Evolutionary conservation across 2,888 invertebrate genomes (phyloP).

Genomic region (Xestia xanthographa): DNA sequence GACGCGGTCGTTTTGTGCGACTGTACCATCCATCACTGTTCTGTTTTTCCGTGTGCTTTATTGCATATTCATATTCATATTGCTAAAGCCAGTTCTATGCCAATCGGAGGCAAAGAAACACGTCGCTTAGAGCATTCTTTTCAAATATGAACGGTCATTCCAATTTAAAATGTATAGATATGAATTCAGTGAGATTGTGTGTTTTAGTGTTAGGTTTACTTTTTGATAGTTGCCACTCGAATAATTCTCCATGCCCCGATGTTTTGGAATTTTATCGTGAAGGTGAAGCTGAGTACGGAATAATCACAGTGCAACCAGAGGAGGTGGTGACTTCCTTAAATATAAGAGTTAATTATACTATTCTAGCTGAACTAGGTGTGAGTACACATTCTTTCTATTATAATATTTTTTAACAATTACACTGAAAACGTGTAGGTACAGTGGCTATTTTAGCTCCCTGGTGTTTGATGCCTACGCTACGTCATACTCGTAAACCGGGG

Average conservation of each 20-base stretch:
- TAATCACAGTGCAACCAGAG: constrained; percentile 6
- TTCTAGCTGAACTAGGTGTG: not conserved
- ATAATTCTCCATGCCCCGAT: not conserved
- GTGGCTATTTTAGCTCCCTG: not conserved
- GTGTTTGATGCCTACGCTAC: not conserved
- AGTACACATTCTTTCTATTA: not conserved
- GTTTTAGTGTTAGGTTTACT: constrained; percentile 2
- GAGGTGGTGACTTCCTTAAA: not conserved
- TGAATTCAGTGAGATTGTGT: not conserved
- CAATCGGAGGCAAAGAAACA: not conserved
- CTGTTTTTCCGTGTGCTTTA: not conserved
- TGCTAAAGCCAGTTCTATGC: constrained; percentile 11
- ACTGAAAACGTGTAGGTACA: not conserved
- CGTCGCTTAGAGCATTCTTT: not conserved
- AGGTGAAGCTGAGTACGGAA: not conserved
- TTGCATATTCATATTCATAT: not conserved
- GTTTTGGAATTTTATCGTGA: constrained; percentile 11
- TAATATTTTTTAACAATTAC: not conserved
- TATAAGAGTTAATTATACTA: constrained; percentile 3
- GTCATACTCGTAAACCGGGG: not conserved
- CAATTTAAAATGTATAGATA: constrained; percentile 2
- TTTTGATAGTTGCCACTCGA: not conserved
- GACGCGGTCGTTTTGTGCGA: not conserved
- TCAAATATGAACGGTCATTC: not conserved
- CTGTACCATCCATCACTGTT: not conserved